phyloP scores from a whole-genome alignment of 2,113 vertebrate genomes.

The Marmota flaviventris region DNA sequence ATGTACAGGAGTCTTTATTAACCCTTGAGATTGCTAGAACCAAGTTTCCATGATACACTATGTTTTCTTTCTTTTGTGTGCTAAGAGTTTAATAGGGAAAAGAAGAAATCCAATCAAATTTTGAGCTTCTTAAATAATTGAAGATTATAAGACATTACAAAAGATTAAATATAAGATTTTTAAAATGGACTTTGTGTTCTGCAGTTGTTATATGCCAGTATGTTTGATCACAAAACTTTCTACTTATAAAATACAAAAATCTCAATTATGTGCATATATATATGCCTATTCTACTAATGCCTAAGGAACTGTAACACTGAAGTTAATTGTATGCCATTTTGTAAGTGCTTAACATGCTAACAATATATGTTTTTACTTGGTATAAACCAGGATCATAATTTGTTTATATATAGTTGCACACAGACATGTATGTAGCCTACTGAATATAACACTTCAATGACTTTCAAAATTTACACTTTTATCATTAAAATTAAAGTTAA shows the following conservation, averaged over 20 bases:
- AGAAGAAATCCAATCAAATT: not conserved
- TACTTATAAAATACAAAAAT: constrained; percentile 51
- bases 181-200: not conserved
- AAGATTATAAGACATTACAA: constrained; percentile 17
- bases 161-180: not conserved
- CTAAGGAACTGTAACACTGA: not conserved
- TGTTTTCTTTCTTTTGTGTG: not conserved
- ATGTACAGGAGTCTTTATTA: not conserved
- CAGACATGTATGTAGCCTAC: not conserved
- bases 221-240: constrained; percentile 51
- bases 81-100: not conserved
- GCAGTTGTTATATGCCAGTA: not conserved
- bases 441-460: not conserved
- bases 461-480: not conserved
- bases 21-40: not conserved
- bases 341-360: not conserved
- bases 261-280: not conserved
- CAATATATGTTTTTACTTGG: not conserved
- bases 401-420: not conserved
- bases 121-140: constrained; percentile 9
- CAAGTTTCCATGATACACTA: constrained; percentile 13
- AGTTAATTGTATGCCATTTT: constrained; percentile 5
- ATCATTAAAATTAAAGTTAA: not conserved
- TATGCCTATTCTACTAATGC: not conserved
- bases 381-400: not conserved